Base-by-base conservation (phyloP, 2,797 vertebrate genomes). In the Oreochromis grahami region DNA sequence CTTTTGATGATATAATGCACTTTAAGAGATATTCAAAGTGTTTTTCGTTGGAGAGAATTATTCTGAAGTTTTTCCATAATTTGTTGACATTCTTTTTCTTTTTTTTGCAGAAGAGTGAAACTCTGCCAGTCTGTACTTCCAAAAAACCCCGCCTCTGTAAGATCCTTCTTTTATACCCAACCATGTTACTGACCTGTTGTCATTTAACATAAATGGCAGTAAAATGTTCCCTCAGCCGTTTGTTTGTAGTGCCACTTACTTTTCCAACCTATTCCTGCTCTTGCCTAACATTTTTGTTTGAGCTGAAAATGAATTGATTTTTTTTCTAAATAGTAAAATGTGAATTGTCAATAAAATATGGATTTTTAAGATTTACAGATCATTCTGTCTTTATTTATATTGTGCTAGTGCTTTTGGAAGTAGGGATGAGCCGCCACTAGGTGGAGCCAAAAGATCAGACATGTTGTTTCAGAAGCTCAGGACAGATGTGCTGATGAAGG, bases 381-480 rank as follows among this genome's bases (percentile, higher is more conserved):
- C 32, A 63, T 63, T 63, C 58, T 13, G 32, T 38, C 58, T 63
- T 21, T 38, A 38, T 63, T 38, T 63, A 38, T 36, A 63, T 63
- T 2, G 19, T 63, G 19, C 32, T 63, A 5, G 2, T 38, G 58
- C 36, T 63, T 38, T 63, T 8, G 58, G 19, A 63, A 63, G 58
- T 8, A 32, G 0, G 32, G 58, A n/a, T 38, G 60, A 63, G 3
- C 0, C 0, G 10, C 77, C 90, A 70, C 13, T 36, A 89, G 88
- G 34, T 90, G 88, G 86, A 9, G 79, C 72, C 76, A 90, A 41
- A 13, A 87, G 82, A 92, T 3, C 76, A 80, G 17, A 6, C 36
- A 82, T 82, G 12, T 24, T 29, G 26, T 74, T 51, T 34, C 10
- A 36, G 13, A 3, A 1, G 26, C 7, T 36, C 3, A 50, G 45